Conservation (phyloP, 1,140 invertebrate genomes). For the Polypedilum pembai region DNA sequence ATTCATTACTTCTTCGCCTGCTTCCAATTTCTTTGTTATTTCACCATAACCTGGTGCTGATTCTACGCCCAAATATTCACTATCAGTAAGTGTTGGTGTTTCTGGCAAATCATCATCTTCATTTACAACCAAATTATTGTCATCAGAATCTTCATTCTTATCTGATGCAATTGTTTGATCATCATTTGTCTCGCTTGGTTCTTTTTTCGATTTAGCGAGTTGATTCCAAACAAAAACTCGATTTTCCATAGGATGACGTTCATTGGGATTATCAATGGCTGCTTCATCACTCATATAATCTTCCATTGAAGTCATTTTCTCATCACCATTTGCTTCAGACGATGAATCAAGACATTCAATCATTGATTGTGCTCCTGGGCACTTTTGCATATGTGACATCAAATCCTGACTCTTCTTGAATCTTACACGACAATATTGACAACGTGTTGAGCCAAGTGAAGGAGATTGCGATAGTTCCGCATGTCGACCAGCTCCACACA, state of each 20-base stretch:
- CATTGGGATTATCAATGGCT: constrained; percentile 38
- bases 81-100: constrained; percentile 36
- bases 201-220: constrained; percentile 34
- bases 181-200: background rate
- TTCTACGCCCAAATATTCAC: constrained; percentile 46
- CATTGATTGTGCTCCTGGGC: constrained; percentile 48
- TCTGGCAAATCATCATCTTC: constrained; percentile 33
- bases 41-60: constrained; percentile 48
- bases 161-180: background rate
- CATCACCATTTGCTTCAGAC: constrained; percentile 39
- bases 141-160: constrained; percentile 34
- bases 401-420: constrained; percentile 75
- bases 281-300: constrained; percentile 39
- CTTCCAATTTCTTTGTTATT: constrained; percentile 45
- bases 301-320: constrained; percentile 36
- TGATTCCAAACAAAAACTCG: constrained; percentile 69
- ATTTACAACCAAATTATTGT: constrained; percentile 30
- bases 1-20: constrained; percentile 43
- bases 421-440: constrained; percentile 73
- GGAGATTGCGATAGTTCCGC: constrained; percentile 37
- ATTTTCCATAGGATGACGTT: constrained; percentile 64
- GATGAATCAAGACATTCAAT: constrained; percentile 42
- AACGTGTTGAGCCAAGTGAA: constrained; percentile 61
- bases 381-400: constrained; percentile 62
- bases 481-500: constrained; percentile 50